These are phyloP conservation scores for Xerus rutilus DNA, from an alignment of 2,797 vertebrate species.

Conservation along the genomic window DNA sequence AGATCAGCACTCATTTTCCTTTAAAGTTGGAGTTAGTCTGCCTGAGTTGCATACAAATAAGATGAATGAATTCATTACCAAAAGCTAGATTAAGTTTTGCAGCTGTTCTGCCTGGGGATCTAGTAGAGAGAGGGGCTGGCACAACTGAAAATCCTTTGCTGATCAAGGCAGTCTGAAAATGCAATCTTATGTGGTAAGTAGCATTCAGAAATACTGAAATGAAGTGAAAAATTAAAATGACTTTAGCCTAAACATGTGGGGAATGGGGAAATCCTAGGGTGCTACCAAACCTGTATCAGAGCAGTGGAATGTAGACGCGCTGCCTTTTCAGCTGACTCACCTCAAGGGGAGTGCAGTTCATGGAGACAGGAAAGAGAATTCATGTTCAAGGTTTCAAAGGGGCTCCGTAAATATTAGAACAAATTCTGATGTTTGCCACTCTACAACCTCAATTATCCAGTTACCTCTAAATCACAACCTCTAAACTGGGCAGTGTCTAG, in stretches of 20 bases:
- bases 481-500: background rate
- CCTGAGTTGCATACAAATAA: conserved; percentile 87
- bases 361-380: conserved; percentile 66
- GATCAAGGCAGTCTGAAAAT: conserved; percentile 82
- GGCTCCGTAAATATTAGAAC: conserved; percentile 72
- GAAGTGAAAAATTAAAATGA: conserved; percentile 81
- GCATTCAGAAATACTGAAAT: conserved; percentile 80
- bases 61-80: conserved; percentile 87
- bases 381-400: conserved; percentile 75
- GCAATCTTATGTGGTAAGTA: conserved; percentile 75
- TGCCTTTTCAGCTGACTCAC: conserved; percentile 42
- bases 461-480: background rate
- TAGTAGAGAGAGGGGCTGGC: conserved; percentile 75
- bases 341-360: conserved; percentile 57
- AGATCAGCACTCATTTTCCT: conserved; percentile 86
- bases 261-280: conserved; percentile 63
- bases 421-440: conserved; percentile 63
- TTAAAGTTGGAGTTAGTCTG: conserved; percentile 85
- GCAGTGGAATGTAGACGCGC: background rate
- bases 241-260: conserved; percentile 72
- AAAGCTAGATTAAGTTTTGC: conserved; percentile 88
- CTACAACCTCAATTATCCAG: background rate
- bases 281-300: conserved; percentile 17
- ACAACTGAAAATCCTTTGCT: conserved; percentile 81
- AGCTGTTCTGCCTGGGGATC: conserved; percentile 87